phyloP scores from a whole-genome alignment of 2,113 vertebrate genomes.

The Aegithalos caudatus region DNA sequence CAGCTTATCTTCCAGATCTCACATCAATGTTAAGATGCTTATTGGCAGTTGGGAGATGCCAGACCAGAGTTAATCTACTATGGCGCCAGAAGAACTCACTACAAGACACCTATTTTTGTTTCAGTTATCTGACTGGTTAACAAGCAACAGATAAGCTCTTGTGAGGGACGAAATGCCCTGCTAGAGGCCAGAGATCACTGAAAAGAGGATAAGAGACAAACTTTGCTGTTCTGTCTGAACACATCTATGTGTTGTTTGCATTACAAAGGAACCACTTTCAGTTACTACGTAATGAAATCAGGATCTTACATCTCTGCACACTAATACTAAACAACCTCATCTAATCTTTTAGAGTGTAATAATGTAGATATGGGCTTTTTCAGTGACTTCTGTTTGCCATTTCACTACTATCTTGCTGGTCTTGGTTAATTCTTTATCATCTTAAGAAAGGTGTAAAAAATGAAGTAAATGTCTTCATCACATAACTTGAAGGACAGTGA shows the following conservation, averaged over 20 bases:
- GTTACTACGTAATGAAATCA: not conserved
- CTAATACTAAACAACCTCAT: not conserved
- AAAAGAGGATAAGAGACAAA: not conserved
- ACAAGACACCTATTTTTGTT: not conserved
- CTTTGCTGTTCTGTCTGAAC: not conserved
- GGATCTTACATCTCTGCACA: not conserved
- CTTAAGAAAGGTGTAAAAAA: not conserved
- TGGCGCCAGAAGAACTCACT: not conserved
- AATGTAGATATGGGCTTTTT: not conserved
- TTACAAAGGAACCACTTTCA: not conserved
- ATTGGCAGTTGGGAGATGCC: not conserved
- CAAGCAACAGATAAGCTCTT: not conserved
- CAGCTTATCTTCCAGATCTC: not conserved
- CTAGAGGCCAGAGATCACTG: not conserved
- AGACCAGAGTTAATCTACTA: not conserved
- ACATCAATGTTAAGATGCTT: not conserved
- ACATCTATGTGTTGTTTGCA: not conserved
- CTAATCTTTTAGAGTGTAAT: not conserved
- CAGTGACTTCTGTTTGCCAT: not conserved
- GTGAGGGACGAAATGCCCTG: too few species aligned
- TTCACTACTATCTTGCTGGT: not conserved
- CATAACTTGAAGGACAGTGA: not conserved
- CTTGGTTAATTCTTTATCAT: not conserved
- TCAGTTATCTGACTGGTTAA: not conserved
- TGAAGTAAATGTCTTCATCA: not conserved